Conservation (phyloP, 2,888 invertebrate genomes). For the Galeopsomyia nigrocyanea region DNA sequence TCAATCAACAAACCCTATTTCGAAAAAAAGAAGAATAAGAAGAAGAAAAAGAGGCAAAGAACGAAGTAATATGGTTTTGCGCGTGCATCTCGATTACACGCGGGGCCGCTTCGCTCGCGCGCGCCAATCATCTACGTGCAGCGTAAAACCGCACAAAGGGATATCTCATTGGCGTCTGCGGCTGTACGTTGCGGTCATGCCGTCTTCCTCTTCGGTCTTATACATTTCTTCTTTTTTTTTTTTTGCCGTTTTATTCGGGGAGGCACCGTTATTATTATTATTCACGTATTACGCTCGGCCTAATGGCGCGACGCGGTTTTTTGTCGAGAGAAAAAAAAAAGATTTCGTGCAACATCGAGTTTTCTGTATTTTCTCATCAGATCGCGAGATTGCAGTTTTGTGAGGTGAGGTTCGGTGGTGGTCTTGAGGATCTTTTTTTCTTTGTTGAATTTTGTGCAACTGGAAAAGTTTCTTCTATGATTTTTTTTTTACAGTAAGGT, state of each 20-base stretch:
- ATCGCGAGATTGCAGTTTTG: neutral
- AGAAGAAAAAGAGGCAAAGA: no score
- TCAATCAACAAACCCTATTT: neutral
- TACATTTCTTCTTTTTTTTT: neutral
- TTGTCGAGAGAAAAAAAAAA: no score
- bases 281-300: constrained; percentile 1
- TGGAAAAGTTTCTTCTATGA: no score
- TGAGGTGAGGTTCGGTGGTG: neutral
- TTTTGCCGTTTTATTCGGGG: constrained; percentile 11
- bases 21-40: neutral
- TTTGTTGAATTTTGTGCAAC: no score
- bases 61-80: neutral
- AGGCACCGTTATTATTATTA: constrained; percentile 7
- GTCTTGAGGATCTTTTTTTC: neutral
- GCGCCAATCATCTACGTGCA: constrained; percentile 12
- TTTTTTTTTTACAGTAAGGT: no score
- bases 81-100: constrained; percentile 35
- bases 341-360: neutral
- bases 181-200: constrained; percentile 25
- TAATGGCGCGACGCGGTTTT: no score
- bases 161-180: constrained; percentile 32
- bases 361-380: neutral
- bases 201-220: neutral
- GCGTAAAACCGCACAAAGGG: constrained; percentile 46
- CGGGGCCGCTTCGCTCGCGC: neutral